A percentile compares a stretch with the other conserved stretches of the same genome.
Evolutionary conservation across 30 jellyfish, hydroid and myxozoan species (phyloP).

Genomic region (Pseudorhiza aurosa): DNA sequence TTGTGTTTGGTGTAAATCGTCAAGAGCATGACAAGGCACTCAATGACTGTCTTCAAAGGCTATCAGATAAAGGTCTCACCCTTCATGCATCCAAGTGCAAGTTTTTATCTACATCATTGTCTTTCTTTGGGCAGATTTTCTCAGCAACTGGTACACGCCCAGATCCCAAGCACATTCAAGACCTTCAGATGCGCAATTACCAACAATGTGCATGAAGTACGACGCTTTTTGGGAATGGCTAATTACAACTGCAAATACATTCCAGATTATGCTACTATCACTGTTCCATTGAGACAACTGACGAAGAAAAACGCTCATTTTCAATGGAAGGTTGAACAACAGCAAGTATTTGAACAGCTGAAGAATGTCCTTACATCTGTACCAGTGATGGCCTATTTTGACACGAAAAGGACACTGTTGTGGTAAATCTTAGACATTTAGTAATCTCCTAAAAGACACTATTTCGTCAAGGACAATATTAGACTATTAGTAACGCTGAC

Average conservation of each 20-base stretch:
- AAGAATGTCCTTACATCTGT: conserved; percentile 11
- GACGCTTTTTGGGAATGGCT: conserved; percentile 35
- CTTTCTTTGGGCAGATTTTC: conserved; percentile 6
- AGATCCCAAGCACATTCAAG: conserved; percentile 32
- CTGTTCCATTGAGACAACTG: conserved; percentile 47
- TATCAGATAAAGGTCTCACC: conserved; percentile 15
- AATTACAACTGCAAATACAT: conserved; percentile 16
- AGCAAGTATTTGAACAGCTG: conserved; percentile 17
- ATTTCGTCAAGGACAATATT: too few relatives aligned
- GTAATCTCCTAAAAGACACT: too few relatives aligned
- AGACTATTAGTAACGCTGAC: too few relatives aligned
- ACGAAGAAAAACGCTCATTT: conserved; percentile 12
- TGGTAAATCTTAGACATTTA: too few relatives aligned
- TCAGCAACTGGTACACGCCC: conserved; percentile 54
- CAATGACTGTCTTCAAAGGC: conserved; percentile 8
- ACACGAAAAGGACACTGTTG: too few relatives aligned
- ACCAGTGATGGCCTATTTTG: conserved; percentile 45
- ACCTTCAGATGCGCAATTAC: conserved; percentile 8
- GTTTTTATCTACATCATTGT: not conserved
- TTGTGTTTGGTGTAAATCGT: conserved; percentile 34
- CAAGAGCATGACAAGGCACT: conserved; percentile 53
- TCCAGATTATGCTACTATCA: conserved; percentile 20
- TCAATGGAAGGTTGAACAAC: conserved; percentile 25
- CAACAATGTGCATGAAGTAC: conserved; percentile 16
- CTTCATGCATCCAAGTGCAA: conserved; percentile 48